phyloP scores from a whole-genome alignment of 2,888 invertebrate genomes.

The Caenorhabditis sulstoni region DNA sequence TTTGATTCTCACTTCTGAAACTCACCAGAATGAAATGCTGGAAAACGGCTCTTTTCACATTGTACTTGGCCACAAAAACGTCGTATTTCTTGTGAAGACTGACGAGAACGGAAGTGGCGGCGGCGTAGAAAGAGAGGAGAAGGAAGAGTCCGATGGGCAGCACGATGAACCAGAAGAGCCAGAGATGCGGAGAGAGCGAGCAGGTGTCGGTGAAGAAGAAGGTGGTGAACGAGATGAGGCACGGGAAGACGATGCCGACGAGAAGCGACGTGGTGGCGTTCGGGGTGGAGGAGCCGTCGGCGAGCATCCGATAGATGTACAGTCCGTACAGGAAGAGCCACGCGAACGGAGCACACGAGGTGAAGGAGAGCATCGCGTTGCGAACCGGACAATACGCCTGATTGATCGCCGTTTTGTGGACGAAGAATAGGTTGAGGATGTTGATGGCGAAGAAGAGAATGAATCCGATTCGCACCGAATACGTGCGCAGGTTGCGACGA shows the following conservation, averaged over 20 bases:
- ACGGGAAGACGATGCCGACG: slow-evolving; percentile 74
- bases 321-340: slow-evolving; percentile 78
- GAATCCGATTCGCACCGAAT: slow-evolving; percentile 69
- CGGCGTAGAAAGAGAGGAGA: slow-evolving; percentile 76
- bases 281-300: slow-evolving; percentile 68
- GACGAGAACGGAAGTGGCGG: slow-evolving; percentile 74
- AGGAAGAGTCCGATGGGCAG: slow-evolving; percentile 74
- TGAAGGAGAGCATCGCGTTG: slow-evolving; percentile 74
- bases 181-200: slow-evolving; percentile 62
- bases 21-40: slow-evolving; percentile 75
- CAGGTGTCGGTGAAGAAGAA: slow-evolving; percentile 72
- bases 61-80: slow-evolving; percentile 70
- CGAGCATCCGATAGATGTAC: slow-evolving; percentile 72
- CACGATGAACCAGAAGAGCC: slow-evolving; percentile 75
- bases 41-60: slow-evolving; percentile 69
- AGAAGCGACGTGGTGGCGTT: slow-evolving; percentile 69
- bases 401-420: slow-evolving; percentile 71
- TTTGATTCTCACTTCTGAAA: too few relatives aligned
- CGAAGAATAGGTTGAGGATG: slow-evolving; percentile 69
- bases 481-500: slow-evolving; percentile 42
- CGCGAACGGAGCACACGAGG: slow-evolving; percentile 72
- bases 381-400: slow-evolving; percentile 75
- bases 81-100: slow-evolving; percentile 77
- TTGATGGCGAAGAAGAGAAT: slow-evolving; percentile 74
- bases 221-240: slow-evolving; percentile 64